Evolutionary conservation across 2,888 invertebrate species (phyloP).

Genomic region (Orthosia gracilis): DNA sequence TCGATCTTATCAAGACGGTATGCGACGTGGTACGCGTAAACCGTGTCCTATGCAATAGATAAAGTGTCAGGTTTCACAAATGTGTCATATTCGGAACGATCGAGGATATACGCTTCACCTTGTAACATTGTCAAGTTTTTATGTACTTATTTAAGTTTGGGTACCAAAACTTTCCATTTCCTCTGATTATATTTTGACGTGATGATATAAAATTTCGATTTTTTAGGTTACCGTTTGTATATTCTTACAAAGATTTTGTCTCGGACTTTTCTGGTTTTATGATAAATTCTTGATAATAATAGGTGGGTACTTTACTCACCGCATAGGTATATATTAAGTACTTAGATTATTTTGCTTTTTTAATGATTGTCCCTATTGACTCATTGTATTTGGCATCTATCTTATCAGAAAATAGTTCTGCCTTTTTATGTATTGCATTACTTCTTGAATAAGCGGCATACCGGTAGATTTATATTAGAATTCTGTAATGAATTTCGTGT

Average conservation of each 20-base stretch:
- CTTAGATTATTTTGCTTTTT: not conserved
- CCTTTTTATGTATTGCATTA: conserved; percentile 7
- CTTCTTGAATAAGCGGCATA: not conserved
- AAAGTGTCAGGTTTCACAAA: conserved; percentile 29
- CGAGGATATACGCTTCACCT: conserved; percentile 11
- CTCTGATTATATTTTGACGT: not conserved
- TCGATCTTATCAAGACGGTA: conserved; percentile 25
- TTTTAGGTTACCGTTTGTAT: not conserved
- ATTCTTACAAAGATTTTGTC: not conserved
- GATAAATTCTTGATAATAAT: not conserved
- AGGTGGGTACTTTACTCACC: too few species aligned
- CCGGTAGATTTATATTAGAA: not conserved
- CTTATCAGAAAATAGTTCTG: conserved; percentile 10
- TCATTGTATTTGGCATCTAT: conserved; percentile 4
- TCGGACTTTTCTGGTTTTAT: not conserved
- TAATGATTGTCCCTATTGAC: not conserved
- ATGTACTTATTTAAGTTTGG: not conserved
- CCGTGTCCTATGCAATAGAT: conserved; percentile 27
- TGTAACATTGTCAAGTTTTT: not conserved
- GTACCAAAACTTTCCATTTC: not conserved
- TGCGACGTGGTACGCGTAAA: conserved; percentile 16
- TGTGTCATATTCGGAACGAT: conserved; percentile 30
- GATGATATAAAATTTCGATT: not conserved
- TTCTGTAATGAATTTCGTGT: not conserved
- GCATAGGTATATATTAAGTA: too few species aligned